Evolutionary conservation across 2,888 invertebrate species (phyloP), one percentile per base, ranked within the genome.

Genomic region (Hydrotaea diabolus): DNA sequence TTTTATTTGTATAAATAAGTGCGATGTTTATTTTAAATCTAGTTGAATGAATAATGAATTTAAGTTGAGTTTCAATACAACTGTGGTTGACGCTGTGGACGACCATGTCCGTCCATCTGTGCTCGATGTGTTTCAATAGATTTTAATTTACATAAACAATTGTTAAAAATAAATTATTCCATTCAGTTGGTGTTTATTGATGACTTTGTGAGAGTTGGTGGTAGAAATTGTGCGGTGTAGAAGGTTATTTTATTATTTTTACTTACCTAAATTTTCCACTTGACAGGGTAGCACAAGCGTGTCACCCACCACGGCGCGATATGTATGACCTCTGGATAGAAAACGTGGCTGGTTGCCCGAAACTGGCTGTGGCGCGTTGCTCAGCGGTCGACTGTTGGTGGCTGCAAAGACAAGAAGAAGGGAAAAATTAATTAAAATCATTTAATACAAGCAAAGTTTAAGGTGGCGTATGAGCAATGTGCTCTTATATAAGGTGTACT

Each of bases 251-350:
- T 59, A 26, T 23, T 59, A 39, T 39, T 39, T 3, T 39, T 39
- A 90, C 94, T 94, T 92, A 96, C 96, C 96, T 88, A 96, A 92
- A 91, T 96, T 96, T 90, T 96, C 96, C 26, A 96, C 96, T 93
- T 96, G 96, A 89, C 96, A 96, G 13, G 96, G 96, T 87, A 96
- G 92, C n/a, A 95, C 94, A 46, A 96, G 93, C 0, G 96, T 96
- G 89, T 96, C 96, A 19, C 96, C 96, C 0, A 95, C 95, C 19
- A 96, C 96, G 0, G 96, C 96, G 81, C 96, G 93, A 93, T 96
- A 96, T 77, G 96, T 96, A 90, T 96, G 96, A 0, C 96, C 96
- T 26, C 95, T 93, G 0, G 96, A 96, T 71, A 96, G 91, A 91
- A 96, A 96, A 87, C 95, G 93, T 0, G 96, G 96, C 82, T 88